Evolutionary conservation across 2,113 vertebrate genomes (phyloP).

Genomic region (Bolborhynchus lineola): DNA sequence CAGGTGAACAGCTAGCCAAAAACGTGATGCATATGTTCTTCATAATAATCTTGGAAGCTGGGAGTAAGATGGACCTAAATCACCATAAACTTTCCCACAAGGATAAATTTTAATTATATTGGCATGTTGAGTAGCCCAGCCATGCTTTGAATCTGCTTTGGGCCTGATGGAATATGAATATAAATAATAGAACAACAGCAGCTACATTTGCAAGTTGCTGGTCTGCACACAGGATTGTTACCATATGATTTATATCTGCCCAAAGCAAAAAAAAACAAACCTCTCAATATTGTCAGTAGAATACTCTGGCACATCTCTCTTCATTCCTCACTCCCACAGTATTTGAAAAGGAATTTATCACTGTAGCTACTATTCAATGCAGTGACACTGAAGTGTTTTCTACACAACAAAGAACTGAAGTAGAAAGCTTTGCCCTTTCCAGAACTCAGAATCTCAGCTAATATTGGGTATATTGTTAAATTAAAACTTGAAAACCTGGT

Average conservation of each 20-base stretch:
- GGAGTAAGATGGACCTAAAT: neutral
- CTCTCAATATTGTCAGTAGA: neutral
- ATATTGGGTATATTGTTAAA: neutral
- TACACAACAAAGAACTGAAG: neutral
- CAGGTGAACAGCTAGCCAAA: neutral
- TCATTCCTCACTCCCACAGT: neutral
- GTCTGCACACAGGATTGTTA: neutral
- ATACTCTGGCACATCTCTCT: neutral
- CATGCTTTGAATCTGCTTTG: neutral
- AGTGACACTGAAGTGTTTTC: neutral
- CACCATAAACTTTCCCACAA: neutral
- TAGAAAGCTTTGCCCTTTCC: neutral
- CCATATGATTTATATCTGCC: neutral
- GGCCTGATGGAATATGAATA: neutral
- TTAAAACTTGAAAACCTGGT: neutral
- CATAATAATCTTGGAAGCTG: neutral
- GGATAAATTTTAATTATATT: neutral
- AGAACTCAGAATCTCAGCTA: neutral
- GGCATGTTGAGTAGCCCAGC: neutral
- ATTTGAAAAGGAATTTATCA: neutral
- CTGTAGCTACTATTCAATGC: neutral
- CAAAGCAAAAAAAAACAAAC: neutral
- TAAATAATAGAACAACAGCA: neutral
- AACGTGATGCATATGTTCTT: neutral
- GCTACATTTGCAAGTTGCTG: neutral